Conservation (phyloP, 2,888 invertebrate genomes). For the Thymelicus lineola region DNA sequence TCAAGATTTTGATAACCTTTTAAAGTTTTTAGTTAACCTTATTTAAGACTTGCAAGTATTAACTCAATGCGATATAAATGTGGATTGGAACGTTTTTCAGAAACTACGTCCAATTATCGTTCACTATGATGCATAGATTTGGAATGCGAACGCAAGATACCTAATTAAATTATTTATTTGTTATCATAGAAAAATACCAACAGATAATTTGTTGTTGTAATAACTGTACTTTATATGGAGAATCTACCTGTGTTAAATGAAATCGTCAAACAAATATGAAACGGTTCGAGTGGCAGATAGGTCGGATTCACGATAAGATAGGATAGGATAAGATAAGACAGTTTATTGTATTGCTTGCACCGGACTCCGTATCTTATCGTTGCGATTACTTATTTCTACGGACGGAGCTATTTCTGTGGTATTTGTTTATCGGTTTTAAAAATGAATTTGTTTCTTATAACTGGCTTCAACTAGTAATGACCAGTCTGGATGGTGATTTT, state of each 20-base stretch:
- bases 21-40: no score
- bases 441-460: background rate
- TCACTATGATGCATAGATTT: no score
- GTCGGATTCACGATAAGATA: constrained; percentile 6
- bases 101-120: no score
- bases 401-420: constrained; percentile 1
- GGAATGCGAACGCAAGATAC: no score
- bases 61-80: no score
- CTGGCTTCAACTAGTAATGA: no score
- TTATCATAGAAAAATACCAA: background rate
- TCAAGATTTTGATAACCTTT: no score
- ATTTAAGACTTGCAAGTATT: no score
- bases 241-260: background rate
- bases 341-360: constrained; percentile 8
- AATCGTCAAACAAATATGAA: constrained; percentile 1
- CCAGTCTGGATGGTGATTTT: no score
- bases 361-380: background rate
- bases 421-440: background rate
- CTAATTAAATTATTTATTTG: no score
- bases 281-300: constrained; percentile 5
- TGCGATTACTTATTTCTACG: constrained; percentile 1
- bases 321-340: background rate
- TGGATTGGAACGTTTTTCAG: no score
- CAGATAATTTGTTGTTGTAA: background rate
- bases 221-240: background rate